Evolutionary conservation across 2,113 vertebrate genomes (phyloP).

Genomic region (Toxostoma redivivum): DNA sequence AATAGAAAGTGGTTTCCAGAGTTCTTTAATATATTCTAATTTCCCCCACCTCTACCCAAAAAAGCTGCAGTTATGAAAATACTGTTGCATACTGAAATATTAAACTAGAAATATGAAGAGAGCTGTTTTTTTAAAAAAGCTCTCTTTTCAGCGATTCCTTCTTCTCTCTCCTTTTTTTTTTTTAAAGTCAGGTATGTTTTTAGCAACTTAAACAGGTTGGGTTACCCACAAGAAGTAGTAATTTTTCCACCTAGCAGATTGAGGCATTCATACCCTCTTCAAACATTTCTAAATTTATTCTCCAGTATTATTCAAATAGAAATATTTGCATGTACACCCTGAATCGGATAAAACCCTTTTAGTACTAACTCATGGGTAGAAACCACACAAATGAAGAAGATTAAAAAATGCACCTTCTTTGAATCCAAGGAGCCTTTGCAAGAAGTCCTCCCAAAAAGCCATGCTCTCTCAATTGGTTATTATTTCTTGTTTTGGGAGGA

Average conservation of each 20-base stretch:
- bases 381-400: constrained; percentile 71
- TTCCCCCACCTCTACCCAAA: constrained; percentile 70
- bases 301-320: constrained; percentile 77
- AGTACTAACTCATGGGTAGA: constrained; percentile 46
- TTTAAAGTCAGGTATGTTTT: constrained; percentile 71
- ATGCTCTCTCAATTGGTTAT: not conserved
- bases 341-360: constrained; percentile 64
- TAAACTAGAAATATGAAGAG: constrained; percentile 71
- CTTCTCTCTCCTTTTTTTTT: constrained; percentile 30
- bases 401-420: constrained; percentile 43
- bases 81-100: constrained; percentile 72
- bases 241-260: constrained; percentile 79
- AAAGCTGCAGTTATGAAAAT: constrained; percentile 75
- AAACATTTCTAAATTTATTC: constrained; percentile 81
- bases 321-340: constrained; percentile 75
- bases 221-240: constrained; percentile 76
- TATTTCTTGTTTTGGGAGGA: not conserved
- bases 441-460: not conserved
- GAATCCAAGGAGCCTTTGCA: not conserved
- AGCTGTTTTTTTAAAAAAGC: constrained; percentile 67
- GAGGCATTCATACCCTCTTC: constrained; percentile 78
- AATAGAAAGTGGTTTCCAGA: constrained; percentile 75
- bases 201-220: constrained; percentile 81
- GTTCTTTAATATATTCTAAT: constrained; percentile 73
- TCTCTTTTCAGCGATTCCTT: constrained; percentile 68